phyloP scores from a whole-genome alignment of 1,140 invertebrate species.

The Holotrichia oblita region DNA sequence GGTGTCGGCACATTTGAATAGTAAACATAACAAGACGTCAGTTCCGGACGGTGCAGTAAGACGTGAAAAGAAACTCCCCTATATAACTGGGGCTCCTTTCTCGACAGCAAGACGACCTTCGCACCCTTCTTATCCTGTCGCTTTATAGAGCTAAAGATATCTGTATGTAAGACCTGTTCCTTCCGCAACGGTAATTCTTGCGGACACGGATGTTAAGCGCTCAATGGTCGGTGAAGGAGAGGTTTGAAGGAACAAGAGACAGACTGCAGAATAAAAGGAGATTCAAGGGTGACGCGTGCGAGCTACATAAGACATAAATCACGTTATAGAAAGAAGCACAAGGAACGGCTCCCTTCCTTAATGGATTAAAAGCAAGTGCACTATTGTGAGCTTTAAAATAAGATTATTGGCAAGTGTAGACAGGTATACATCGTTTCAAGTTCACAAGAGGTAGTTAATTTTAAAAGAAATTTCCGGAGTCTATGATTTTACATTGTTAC shows the following conservation, averaged over 20 bases:
- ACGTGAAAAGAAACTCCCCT: not conserved
- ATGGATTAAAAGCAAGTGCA: slow-evolving; percentile 25
- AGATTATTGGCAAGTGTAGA: slow-evolving; percentile 16
- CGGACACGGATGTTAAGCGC: slow-evolving; percentile 34
- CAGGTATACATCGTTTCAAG: too few relatives aligned
- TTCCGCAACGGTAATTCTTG: slow-evolving; percentile 22
- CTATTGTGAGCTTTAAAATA: not conserved
- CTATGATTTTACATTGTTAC: too few relatives aligned
- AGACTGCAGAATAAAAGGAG: not conserved
- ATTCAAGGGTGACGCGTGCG: not conserved
- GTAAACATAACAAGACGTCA: slow-evolving; percentile 25
- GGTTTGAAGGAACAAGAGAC: slow-evolving; percentile 10
- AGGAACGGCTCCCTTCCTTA: not conserved
- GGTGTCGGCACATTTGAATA: slow-evolving; percentile 28
- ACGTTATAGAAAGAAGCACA: slow-evolving; percentile 12
- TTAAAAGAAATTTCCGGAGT: too few relatives aligned
- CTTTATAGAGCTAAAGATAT: not conserved
- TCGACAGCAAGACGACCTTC: not conserved
- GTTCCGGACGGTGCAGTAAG: not conserved
- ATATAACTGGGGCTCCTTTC: not conserved
- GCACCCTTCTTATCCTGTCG: not conserved
- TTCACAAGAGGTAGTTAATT: too few relatives aligned
- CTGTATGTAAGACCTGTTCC: slow-evolving; percentile 32
- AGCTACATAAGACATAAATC: not conserved
- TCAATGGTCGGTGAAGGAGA: slow-evolving; percentile 26